These are phyloP conservation scores for Odiellus spinosus DNA, from an alignment of 2,888 invertebrate species.

Conservation along the genomic window DNA sequence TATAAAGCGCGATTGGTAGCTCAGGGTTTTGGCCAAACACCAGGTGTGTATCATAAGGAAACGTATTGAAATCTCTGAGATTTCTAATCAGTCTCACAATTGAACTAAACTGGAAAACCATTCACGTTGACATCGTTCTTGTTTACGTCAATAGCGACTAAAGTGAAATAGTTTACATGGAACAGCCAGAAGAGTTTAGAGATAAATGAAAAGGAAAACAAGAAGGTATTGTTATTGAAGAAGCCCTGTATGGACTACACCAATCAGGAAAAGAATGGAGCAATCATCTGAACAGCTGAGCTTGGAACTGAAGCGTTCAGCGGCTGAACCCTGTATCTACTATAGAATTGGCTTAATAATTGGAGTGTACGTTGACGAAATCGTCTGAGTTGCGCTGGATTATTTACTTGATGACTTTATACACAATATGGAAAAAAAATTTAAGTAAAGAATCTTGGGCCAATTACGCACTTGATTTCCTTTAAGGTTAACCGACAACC, in stretches of 20 bases:
- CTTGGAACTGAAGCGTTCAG: neutral
- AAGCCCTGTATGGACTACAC: constrained; percentile 6
- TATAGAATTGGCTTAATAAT: neutral
- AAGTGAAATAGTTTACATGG: constrained; percentile 8
- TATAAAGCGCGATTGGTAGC: constrained; percentile 21
- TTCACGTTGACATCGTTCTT: constrained; percentile 8
- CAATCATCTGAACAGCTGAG: neutral
- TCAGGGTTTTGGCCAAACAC: constrained; percentile 2
- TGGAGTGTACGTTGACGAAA: constrained; percentile 7
- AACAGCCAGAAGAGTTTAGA: constrained; percentile 4
- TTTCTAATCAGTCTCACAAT: neutral
- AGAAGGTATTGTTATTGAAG: constrained; percentile 4
- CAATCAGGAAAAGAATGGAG: constrained; percentile 6
- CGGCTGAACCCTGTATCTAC: constrained; percentile 7
- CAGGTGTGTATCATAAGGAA: constrained; percentile 5
- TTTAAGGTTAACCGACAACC: neutral
- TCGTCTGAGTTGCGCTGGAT: constrained; percentile 2
- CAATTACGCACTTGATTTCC: neutral
- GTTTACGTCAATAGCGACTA: constrained; percentile 8
- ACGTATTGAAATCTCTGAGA: constrained; percentile 1
- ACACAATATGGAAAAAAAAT: constrained; percentile 1
- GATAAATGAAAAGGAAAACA: neutral
- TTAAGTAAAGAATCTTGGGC: constrained; percentile 2
- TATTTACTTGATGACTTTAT: constrained; percentile 1
- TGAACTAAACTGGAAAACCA: neutral